These are phyloP conservation scores for Alectoris magna DNA, from an alignment of 2,797 vertebrate species.

Conservation along the genomic window DNA sequence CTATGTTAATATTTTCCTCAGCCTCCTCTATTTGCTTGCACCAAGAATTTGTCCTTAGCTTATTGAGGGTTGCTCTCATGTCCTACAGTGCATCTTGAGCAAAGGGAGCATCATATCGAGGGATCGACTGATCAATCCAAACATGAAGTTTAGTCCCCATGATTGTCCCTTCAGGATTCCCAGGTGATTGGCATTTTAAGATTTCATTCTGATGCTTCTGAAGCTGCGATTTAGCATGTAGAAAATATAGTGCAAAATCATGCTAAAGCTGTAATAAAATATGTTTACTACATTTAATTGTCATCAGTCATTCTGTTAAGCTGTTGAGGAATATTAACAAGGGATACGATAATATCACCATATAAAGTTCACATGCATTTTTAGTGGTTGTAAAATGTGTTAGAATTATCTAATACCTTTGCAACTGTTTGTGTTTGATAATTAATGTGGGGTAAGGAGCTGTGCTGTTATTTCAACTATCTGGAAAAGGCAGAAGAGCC, in stretches of 20 bases:
- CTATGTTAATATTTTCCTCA: neutral
- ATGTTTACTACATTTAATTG: constrained; percentile 57
- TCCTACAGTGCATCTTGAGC: neutral
- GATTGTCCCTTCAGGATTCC: neutral
- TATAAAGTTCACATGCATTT: constrained; percentile 51
- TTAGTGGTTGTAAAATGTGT: constrained; percentile 45
- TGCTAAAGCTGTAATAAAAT: constrained; percentile 42
- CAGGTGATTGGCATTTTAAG: neutral
- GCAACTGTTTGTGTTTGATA: constrained; percentile 41
- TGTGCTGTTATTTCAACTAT: neutral
- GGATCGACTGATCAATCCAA: neutral
- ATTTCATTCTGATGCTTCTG: neutral
- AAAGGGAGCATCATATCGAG: neutral
- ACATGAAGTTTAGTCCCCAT: neutral
- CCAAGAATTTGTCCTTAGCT: neutral
- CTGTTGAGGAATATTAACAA: constrained; percentile 50
- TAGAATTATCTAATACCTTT: constrained; percentile 64
- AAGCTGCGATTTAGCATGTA: neutral
- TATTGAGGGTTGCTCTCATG: neutral
- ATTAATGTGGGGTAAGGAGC: constrained; percentile 36
- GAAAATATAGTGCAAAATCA: constrained; percentile 27
- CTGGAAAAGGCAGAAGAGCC: neutral
- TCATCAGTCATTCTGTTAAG: constrained; percentile 56
- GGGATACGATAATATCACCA: constrained; percentile 38
- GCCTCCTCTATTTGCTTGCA: neutral